Percentiles rank a stretch among this genome's conserved stretches.
These are phyloP conservation scores for Ophiothrix spiculata DNA, from an alignment of 35 echinoderm and acorn worm species.

Conservation along the genomic window DNA sequence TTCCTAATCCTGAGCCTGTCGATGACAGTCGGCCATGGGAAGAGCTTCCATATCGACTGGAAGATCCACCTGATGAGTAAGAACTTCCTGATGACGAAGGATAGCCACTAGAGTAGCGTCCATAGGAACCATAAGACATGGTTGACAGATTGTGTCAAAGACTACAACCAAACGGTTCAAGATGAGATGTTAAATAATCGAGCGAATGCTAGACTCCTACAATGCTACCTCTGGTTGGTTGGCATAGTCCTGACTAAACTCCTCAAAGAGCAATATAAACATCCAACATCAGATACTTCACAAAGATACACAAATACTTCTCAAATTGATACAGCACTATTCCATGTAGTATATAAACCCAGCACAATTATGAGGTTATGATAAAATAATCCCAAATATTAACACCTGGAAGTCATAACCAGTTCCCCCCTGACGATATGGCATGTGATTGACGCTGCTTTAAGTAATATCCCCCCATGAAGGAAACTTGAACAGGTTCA, in stretches of 20 bases:
- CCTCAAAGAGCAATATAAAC: not conserved
- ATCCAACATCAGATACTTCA: not conserved
- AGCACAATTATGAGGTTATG: no score
- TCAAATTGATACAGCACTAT: no score
- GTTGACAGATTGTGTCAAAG: not conserved
- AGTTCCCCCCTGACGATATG: slow-evolving; percentile 3
- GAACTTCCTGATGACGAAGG: not conserved
- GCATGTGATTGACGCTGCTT: not conserved
- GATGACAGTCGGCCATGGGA: not conserved
- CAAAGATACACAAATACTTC: no score
- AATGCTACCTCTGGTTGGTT: not conserved
- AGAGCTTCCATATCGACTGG: not conserved
- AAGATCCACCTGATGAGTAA: not conserved
- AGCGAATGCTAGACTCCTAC: not conserved
- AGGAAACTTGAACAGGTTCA: not conserved
- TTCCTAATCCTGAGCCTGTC: slow-evolving; percentile 1
- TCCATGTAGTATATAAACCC: no score
- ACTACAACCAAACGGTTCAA: not conserved
- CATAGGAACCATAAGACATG: slow-evolving; percentile 15
- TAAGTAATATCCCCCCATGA: not conserved
- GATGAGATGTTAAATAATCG: not conserved
- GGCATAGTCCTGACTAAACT: not conserved
- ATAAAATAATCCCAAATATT: no score
- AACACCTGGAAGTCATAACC: no score
- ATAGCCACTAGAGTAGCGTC: not conserved